Evolutionary conservation across 1,140 invertebrate species (phyloP), one percentile per base, ranked within the genome.

Genomic region (Protaetia brevitarsis): DNA sequence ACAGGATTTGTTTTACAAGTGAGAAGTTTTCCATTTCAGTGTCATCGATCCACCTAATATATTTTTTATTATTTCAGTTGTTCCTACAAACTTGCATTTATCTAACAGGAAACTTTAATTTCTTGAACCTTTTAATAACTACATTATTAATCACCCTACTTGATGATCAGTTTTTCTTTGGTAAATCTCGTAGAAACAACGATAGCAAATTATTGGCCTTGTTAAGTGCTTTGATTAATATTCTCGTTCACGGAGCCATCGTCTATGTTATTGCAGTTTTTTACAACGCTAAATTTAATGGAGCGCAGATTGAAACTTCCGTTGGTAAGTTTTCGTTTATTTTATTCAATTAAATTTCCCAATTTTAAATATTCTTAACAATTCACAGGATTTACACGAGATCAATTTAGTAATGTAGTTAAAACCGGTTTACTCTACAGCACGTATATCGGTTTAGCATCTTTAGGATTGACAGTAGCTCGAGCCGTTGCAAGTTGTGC

Each of bases 91-190:
- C 90, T 1, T 72, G 82, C 19, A 92, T 93, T 37, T 87, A 93
- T 16, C 66, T 88, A 1, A 92, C 90, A 28, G 92, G 92, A 67
- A 94, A 94, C 73, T 94, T 90, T 74, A 92, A 88, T 71, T 93
- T 91, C 76, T 88, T 90, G 72, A 93, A 94, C 77, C 78, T 92
- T 19, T 77, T 94, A 27, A 88, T 89, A 0, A 85, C 92, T 27
- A 85, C 85, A 3, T 77, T 94, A 28, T 86, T 87, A 72, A 74
- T 93, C 10, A 86, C 89, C 11, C 77, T 94, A 7, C 76, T 93
- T 23, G 90, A 93, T 72, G 89, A 89, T 74, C 79, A 83, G 67
- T 85, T 85, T 41, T 88, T 88, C 69, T 82, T 81, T 65, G 79
- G 73, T 58, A 66, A 57, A 58, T 34, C 59, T 4, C 80, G 45